A percentile compares a stretch with the other conserved stretches of the same genome.
Conservation (phyloP, 1,140 invertebrate genomes). For the Diabrotica virgifera region DNA sequence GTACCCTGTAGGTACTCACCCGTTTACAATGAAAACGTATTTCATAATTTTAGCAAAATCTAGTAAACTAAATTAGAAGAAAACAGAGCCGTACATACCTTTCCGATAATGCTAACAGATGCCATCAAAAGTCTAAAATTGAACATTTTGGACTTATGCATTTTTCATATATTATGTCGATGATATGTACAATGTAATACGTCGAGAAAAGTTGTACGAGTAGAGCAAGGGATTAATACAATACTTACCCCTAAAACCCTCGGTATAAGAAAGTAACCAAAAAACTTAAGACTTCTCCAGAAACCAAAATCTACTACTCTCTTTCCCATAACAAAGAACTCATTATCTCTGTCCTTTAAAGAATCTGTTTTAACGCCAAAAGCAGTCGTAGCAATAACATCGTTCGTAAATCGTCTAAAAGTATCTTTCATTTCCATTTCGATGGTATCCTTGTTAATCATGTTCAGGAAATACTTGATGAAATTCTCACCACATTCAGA, state of each 20-base stretch:
- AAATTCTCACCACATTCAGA: conserved; percentile 23
- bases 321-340: conserved; percentile 46
- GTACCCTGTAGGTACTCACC: too few relatives aligned
- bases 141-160: too few relatives aligned
- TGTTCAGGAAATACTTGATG: conserved; percentile 36
- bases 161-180: conserved; percentile 42
- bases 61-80: too few relatives aligned
- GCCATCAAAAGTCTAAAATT: too few relatives aligned
- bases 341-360: conserved; percentile 43
- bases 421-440: conserved; percentile 45
- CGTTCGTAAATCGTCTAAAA: conserved; percentile 42
- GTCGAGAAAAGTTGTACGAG: neutral
- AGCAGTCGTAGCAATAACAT: conserved; percentile 35
- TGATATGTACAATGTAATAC: neutral
- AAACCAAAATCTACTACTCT: conserved; percentile 35
- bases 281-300: conserved; percentile 20
- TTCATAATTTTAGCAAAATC: too few relatives aligned
- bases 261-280: conserved; percentile 17
- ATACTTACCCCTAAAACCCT: conserved; percentile 20
- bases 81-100: too few relatives aligned
- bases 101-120: too few relatives aligned
- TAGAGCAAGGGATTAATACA: too few relatives aligned
- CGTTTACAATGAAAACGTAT: too few relatives aligned
- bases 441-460: conserved; percentile 33
- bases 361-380: conserved; percentile 45